Conservation (phyloP, 2,888 invertebrate species). For the Volucella inflata region DNA sequence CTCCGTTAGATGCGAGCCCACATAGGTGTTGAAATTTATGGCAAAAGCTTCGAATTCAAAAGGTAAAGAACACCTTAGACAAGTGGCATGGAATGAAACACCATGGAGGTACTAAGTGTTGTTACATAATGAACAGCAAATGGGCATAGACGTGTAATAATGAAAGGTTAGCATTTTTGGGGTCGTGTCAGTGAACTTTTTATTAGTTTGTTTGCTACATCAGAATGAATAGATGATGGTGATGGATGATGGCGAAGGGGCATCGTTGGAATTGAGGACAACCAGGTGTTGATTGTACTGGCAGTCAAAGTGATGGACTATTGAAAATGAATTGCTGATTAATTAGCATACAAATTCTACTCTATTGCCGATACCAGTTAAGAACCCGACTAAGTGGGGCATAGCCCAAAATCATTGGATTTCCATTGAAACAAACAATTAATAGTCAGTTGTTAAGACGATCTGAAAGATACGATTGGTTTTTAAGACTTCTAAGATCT, state of each 20-base stretch:
- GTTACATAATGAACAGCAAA: constrained; percentile 11
- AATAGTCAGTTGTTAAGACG: too few relatives aligned
- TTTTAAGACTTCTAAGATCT: too few relatives aligned
- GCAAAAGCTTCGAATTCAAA: constrained; percentile 10
- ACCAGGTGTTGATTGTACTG: not conserved
- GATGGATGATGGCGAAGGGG: not conserved
- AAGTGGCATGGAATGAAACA: not conserved
- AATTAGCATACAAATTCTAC: constrained; percentile 4
- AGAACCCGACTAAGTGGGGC: too few relatives aligned
- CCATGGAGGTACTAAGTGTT: not conserved
- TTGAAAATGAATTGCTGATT: constrained; percentile 13
- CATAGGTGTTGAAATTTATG: constrained; percentile 26
- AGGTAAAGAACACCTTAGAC: constrained; percentile 2
- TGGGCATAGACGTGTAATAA: not conserved
- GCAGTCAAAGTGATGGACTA: not conserved
- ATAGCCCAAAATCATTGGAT: too few relatives aligned
- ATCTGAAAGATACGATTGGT: too few relatives aligned
- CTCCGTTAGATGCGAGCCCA: constrained; percentile 36
- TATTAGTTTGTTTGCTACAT: not conserved
- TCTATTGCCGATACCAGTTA: not conserved
- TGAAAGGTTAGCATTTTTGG: not conserved
- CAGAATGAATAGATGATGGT: not conserved
- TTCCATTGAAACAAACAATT: too few relatives aligned
- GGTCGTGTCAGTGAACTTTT: constrained; percentile 40
- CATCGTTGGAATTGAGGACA: too few relatives aligned